Evolutionary conservation across 2,113 vertebrate genomes (phyloP), one percentile per base, ranked within the genome.

Genomic region (Benitochromis conjunctus): DNA sequence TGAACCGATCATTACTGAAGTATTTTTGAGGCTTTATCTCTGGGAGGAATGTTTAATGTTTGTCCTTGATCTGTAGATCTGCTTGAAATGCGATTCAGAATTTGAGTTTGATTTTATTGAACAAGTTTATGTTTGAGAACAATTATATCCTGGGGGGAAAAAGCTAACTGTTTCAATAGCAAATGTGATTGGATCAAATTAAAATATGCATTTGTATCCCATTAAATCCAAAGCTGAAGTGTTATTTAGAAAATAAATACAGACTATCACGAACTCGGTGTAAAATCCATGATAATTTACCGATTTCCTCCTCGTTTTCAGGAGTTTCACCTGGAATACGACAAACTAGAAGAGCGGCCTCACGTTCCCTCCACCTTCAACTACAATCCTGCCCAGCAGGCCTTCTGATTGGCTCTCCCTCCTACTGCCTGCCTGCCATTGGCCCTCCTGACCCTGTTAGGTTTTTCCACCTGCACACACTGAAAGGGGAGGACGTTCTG

Each of bases 361-460:
- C 98, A 99, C 92, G 97, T 99, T 97, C 99, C 99, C 96, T 98
- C 98, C 95, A 98, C 98, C 92, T 99, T 99, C 97, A 99, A 99
- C 97, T 99, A 99, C 97, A 99, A 99, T 97, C 98, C 99, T 96
- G 99, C 99, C 97, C 99, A 99, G 98, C 99, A 99, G 97, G 99
- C 98, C 97, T 99, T 99, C 97, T 99, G 97, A 99, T 94, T 92
- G 93, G 90, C 88, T 92, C 51, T 79, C 80, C 81, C 86, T 84
- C 57, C 90, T 89, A 83, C 89, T 88, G 87, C 92, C 92, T 53
- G 90, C 82, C 87, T 92, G 84, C 87, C 92, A 91, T 89, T 86
- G 91, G 93, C 81, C 88, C 89, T 92, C 91, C 91, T 92, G 93
- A 88, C 83, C 69, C 84, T 26, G 56, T 46, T 81, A 90, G 89